These are phyloP conservation scores for Rhizomys pruinosus DNA, from an alignment of 2,113 vertebrate genomes.

Conservation along the genomic window DNA sequence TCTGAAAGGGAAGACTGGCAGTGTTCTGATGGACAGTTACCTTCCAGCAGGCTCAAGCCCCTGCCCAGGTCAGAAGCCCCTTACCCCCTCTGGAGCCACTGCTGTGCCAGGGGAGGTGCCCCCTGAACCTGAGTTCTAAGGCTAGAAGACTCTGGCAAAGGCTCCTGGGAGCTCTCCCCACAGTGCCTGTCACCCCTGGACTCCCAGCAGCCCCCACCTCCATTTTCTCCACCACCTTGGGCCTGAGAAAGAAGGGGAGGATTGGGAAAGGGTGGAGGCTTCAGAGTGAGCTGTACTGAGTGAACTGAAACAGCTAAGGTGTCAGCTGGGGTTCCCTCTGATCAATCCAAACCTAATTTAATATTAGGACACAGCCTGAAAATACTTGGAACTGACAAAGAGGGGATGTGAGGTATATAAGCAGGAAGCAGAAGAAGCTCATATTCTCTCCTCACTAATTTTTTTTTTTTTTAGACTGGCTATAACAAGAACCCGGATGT, in stretches of 20 bases:
- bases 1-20: slow-evolving; percentile 49
- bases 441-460: slow-evolving; percentile 73
- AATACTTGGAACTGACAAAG: slow-evolving; percentile 83
- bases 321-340: slow-evolving; percentile 68
- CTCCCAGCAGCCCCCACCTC: slow-evolving; percentile 30
- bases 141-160: slow-evolving; percentile 49
- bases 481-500: slow-evolving; percentile 90
- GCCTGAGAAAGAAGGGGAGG: slow-evolving; percentile 32
- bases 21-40: slow-evolving; percentile 50
- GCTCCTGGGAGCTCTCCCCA: neutral
- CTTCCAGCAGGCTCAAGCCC: slow-evolving; percentile 40
- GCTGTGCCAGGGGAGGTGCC: slow-evolving; percentile 38
- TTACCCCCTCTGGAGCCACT: slow-evolving; percentile 11
- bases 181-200: slow-evolving; percentile 10
- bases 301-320: slow-evolving; percentile 65
- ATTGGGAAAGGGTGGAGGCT: slow-evolving; percentile 41
- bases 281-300: slow-evolving; percentile 10
- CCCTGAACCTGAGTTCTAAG: slow-evolving; percentile 60
- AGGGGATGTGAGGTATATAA: slow-evolving; percentile 4
- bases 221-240: slow-evolving; percentile 43
- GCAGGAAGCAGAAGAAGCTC: slow-evolving; percentile 57
- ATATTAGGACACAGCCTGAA: slow-evolving; percentile 68
- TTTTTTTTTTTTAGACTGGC: slow-evolving; percentile 67
- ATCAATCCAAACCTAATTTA: slow-evolving; percentile 76
- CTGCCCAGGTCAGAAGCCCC: slow-evolving; percentile 58